phyloP scores from a whole-genome alignment of 2,113 vertebrate genomes.

The Protobothrops flavoviridis region DNA sequence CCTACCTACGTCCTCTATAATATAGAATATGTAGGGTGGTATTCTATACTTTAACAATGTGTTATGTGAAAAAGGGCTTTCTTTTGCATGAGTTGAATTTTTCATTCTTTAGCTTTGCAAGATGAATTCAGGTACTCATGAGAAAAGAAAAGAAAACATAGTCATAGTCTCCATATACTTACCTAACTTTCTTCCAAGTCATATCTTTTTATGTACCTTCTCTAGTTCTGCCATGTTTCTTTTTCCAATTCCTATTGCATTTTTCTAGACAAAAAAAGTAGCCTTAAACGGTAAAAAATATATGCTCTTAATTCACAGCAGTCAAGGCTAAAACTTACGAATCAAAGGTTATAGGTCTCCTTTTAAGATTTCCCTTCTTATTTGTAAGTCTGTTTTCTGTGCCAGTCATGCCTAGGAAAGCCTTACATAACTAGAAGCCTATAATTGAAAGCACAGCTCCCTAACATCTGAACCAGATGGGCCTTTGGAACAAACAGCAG shows the following conservation, averaged over 20 bases:
- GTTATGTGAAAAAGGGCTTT: neutral
- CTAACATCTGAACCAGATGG: slow-evolving; percentile 11
- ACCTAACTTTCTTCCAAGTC: neutral
- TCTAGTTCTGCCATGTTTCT: neutral
- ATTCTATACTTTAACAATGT: neutral
- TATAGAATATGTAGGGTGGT: neutral
- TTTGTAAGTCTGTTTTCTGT: neutral
- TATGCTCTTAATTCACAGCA: neutral
- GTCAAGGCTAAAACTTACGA: neutral
- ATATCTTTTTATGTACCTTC: neutral
- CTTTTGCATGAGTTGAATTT: neutral
- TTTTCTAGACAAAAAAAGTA: neutral
- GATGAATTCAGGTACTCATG: neutral
- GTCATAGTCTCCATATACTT: neutral
- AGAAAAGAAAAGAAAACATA: neutral
- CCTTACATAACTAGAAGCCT: slow-evolving; percentile 16
- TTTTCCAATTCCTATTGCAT: neutral
- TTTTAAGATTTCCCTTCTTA: neutral
- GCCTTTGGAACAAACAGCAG: slow-evolving; percentile 6
- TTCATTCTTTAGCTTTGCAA: neutral
- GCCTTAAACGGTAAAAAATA: neutral
- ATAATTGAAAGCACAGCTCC: slow-evolving; percentile 23
- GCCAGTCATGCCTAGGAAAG: neutral
- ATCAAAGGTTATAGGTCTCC: neutral
- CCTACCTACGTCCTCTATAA: neutral